Percentiles rank a stretch among this genome's conserved stretches.
Conservation (phyloP, 2,113 vertebrate species). For the Malurus melanocephalus region DNA sequence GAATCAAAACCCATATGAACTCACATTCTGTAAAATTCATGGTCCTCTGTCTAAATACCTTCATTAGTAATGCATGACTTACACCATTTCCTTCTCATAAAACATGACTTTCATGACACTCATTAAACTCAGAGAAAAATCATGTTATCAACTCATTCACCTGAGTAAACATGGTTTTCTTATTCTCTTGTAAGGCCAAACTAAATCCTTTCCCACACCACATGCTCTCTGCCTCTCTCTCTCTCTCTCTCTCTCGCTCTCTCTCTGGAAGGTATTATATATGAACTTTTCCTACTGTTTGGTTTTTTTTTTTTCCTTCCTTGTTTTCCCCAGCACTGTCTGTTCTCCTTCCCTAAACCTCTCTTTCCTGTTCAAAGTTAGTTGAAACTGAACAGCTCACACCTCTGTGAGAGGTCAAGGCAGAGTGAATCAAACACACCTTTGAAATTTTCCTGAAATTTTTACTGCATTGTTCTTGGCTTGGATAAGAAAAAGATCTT, state of each 20-base stretch:
- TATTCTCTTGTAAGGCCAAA: background rate
- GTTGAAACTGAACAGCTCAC: background rate
- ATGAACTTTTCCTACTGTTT: background rate
- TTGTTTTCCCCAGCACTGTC: background rate
- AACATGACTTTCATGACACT: background rate
- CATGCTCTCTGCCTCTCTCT: background rate
- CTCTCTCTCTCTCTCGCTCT: background rate
- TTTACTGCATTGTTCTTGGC: background rate
- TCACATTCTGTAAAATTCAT: background rate
- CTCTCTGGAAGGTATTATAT: background rate
- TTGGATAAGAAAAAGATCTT: background rate
- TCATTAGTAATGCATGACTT: background rate
- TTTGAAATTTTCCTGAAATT: background rate
- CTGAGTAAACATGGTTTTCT: background rate
- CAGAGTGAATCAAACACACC: background rate
- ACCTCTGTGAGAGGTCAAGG: background rate
- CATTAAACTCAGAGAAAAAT: background rate
- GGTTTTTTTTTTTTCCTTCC: background rate
- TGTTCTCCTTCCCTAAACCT: background rate
- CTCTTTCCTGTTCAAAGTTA: background rate
- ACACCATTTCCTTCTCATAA: background rate
- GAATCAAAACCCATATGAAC: background rate
- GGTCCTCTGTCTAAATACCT: background rate
- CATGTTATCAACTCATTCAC: background rate
- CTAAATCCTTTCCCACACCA: background rate